Evolutionary conservation across 2,888 invertebrate species (phyloP).

Genomic region (Lysandra bellargus): DNA sequence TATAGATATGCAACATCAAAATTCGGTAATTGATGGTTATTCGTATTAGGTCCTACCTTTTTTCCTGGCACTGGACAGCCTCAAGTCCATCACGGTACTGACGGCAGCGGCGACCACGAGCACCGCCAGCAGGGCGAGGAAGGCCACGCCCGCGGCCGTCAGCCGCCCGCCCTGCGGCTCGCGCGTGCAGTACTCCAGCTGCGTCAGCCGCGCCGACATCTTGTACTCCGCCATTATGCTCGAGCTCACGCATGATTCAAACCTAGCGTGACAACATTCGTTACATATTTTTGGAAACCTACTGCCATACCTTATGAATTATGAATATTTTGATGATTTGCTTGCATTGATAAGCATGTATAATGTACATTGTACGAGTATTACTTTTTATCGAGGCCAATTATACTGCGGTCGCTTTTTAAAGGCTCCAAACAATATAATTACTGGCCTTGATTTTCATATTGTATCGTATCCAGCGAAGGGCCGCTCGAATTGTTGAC

Average conservation of each 20-base stretch:
- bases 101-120: constrained; percentile 58
- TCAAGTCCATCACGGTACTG: constrained; percentile 60
- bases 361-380: too few relatives aligned
- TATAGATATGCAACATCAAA: background rate
- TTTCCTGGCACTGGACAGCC: constrained; percentile 56
- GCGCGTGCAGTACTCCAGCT: constrained; percentile 61
- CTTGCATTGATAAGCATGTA: too few relatives aligned
- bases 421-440: too few relatives aligned
- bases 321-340: background rate
- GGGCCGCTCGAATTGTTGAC: too few relatives aligned
- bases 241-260: constrained; percentile 64
- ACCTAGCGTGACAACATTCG: constrained; percentile 50
- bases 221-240: constrained; percentile 55
- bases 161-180: constrained; percentile 45
- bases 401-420: too few relatives aligned
- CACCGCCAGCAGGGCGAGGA: constrained; percentile 54
- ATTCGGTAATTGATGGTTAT: background rate
- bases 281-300: too few relatives aligned
- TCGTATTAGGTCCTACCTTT: constrained; percentile 52
- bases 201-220: constrained; percentile 58
- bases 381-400: too few relatives aligned
- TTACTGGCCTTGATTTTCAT: too few relatives aligned
- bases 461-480: too few relatives aligned
- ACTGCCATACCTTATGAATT: background rate
- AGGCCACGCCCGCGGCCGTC: constrained; percentile 51